A percentile compares a stretch with the other conserved stretches of the same genome.
Conservation (phyloP, 2,888 invertebrate genomes). For the Myathropa florea region DNA sequence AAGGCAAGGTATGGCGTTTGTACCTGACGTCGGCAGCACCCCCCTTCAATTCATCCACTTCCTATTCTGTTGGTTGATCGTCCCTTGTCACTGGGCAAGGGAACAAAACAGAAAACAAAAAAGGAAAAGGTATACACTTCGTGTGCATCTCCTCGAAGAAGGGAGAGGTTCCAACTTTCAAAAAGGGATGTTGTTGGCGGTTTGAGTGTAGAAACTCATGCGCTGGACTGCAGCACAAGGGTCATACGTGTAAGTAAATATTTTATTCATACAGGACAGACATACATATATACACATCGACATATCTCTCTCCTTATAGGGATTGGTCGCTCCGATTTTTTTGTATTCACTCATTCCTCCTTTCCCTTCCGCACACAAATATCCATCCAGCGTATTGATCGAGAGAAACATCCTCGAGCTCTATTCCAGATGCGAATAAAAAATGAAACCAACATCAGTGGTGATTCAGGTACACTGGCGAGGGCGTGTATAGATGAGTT, state of each 20-base stretch:
- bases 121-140: neutral
- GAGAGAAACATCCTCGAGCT: conserved; percentile 30
- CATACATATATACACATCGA: conserved; percentile 18
- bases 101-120: neutral
- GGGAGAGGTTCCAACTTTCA: conserved; percentile 14
- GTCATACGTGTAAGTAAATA: neutral
- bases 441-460: conserved; percentile 19
- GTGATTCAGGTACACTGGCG: conserved; percentile 52
- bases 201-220: neutral
- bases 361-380: neutral
- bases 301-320: conserved; percentile 10
- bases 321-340: conserved; percentile 31
- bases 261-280: conserved; percentile 5
- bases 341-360: neutral
- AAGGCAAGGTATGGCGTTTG: neutral
- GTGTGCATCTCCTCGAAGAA: neutral
- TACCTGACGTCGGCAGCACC: conserved; percentile 3
- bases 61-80: neutral
- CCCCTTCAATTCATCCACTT: conserved; percentile 5
- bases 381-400: conserved; percentile 36
- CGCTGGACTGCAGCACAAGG: conserved; percentile 7
- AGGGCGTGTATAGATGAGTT: conserved; percentile 50
- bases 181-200: conserved; percentile 7
- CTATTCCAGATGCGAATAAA: conserved; percentile 31
- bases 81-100: neutral